Conservation (phyloP, 2,797 vertebrate species). For the Ctenochaetus hawaiiensis region DNA sequence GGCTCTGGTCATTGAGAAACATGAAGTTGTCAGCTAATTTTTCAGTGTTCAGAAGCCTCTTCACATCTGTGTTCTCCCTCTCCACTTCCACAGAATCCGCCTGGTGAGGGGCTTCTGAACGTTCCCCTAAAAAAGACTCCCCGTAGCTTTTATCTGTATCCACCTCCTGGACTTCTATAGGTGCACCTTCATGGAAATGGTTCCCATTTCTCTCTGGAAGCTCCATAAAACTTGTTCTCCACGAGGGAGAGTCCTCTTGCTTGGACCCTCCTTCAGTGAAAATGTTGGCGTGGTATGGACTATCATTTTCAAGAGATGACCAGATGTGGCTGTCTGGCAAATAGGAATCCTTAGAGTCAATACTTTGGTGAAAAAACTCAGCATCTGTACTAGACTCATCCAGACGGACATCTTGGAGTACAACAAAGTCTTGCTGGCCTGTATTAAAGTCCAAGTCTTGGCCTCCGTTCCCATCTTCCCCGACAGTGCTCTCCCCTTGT, state of each 20-base stretch:
- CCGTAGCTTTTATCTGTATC: conserved; percentile 60
- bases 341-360: conserved; percentile 89
- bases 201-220: conserved; percentile 86
- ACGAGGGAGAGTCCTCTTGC: conserved; percentile 84
- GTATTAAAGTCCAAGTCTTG: conserved; percentile 72
- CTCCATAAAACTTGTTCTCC: conserved; percentile 84
- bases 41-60: conserved; percentile 82
- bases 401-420: conserved; percentile 88
- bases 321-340: conserved; percentile 87
- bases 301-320: conserved; percentile 87
- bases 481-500: conserved; percentile 86
- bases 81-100: conserved; percentile 66
- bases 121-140: conserved; percentile 80
- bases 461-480: conserved; percentile 79
- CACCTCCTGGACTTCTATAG: conserved; percentile 52
- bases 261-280: conserved; percentile 87
- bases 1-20: conserved; percentile 91
- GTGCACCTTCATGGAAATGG: conserved; percentile 64
- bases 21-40: conserved; percentile 91
- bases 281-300: conserved; percentile 89
- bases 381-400: conserved; percentile 93
- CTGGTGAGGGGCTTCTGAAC: conserved; percentile 77
- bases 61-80: conserved; percentile 69
- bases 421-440: conserved; percentile 80
- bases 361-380: conserved; percentile 90